Conservation (phyloP, 2,113 vertebrate genomes). For the Neoarius graeffei region DNA sequence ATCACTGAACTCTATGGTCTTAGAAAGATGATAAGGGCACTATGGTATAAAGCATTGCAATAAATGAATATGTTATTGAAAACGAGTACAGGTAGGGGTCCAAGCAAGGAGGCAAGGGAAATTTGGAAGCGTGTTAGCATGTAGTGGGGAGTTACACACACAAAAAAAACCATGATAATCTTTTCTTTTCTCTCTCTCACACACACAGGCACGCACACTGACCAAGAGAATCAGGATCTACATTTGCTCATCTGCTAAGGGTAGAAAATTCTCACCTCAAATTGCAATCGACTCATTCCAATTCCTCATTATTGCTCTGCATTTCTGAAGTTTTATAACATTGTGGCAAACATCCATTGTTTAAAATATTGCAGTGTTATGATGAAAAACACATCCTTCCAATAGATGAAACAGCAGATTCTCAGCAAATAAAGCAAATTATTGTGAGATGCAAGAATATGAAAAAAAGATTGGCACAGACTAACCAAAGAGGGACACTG, state of each 20-base stretch:
- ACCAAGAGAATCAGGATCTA: neutral
- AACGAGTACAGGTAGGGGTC: neutral
- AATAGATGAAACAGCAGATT: neutral
- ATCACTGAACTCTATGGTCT: slow-evolving; percentile 18
- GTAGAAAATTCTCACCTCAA: slow-evolving; percentile 39
- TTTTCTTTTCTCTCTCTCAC: neutral
- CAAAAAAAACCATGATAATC: no score
- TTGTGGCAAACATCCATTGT: neutral
- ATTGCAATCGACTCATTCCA: neutral
- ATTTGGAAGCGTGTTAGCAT: neutral
- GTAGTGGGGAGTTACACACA: neutral
- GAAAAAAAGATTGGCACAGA: no score
- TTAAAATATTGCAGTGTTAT: neutral
- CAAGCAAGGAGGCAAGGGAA: neutral
- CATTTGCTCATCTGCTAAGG: neutral
- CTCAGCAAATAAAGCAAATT: neutral
- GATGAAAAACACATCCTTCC: neutral
- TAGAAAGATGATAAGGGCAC: neutral
- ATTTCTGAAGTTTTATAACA: neutral
- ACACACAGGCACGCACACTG: neutral
- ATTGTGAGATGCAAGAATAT: neutral
- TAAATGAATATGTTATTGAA: neutral
- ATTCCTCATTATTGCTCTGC: neutral
- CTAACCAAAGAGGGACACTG: no score
- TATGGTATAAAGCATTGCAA: neutral